Percentiles rank a stretch among this genome's conserved stretches.
phyloP scores from a whole-genome alignment of 2,888 invertebrate species.

The Cephus pygmeus region DNA sequence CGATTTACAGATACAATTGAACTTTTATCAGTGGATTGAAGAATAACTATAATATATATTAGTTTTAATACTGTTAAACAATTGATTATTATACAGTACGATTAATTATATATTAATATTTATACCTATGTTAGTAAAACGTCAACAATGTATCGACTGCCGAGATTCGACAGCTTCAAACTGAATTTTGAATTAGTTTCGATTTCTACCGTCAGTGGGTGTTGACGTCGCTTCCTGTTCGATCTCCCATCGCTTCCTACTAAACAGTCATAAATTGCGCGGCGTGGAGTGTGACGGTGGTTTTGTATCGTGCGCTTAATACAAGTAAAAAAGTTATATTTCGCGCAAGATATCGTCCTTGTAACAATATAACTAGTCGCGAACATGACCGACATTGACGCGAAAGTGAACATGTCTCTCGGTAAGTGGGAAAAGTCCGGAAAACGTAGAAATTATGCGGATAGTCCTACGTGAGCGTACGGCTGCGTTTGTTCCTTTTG shows the following conservation, averaged over 20 bases:
- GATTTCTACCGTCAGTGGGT: not conserved
- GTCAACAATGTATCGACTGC: not conserved
- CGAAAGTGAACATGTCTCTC: constrained; percentile 65
- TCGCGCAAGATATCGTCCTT: not conserved
- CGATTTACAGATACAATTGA: not conserved
- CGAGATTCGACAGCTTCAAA: not conserved
- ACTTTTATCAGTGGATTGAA: not conserved
- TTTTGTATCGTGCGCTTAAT: not conserved
- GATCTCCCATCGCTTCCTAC: not conserved
- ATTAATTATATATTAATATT: not conserved
- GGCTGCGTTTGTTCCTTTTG: constrained; percentile 44
- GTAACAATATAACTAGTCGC: not conserved
- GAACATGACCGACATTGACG: constrained; percentile 62
- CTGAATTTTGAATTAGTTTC: not conserved
- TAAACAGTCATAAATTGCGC: not conserved
- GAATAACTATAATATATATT: not conserved
- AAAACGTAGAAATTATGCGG: constrained; percentile 41
- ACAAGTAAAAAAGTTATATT: not conserved
- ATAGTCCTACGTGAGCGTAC: constrained; percentile 56
- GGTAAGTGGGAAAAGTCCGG: constrained; percentile 60
- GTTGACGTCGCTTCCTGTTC: not conserved
- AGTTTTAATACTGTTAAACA: not conserved
- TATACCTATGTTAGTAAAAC: not conserved
- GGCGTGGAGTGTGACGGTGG: not conserved
- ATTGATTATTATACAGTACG: not conserved